Evolutionary conservation across 2,113 vertebrate genomes (phyloP).

Genomic region (Lepidothrix coronata): DNA sequence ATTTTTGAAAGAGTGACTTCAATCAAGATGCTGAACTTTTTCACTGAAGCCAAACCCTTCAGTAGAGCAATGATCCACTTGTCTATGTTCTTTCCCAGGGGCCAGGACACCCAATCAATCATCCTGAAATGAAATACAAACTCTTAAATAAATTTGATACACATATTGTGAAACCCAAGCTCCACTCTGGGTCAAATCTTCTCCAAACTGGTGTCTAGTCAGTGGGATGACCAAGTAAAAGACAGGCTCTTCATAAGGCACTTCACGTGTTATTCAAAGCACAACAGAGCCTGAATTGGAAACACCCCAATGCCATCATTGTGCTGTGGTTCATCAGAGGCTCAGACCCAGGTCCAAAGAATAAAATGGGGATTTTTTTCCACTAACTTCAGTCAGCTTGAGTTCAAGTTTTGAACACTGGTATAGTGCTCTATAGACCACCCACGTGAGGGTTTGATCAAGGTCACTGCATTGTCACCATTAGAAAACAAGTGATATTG

Average conservation of each 20-base stretch:
- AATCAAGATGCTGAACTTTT: constrained; percentile 85
- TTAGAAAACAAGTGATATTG: background rate
- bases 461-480: background rate
- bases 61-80: constrained; percentile 83
- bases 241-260: background rate
- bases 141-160: background rate
- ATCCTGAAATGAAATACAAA: constrained; percentile 71
- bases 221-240: background rate
- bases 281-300: background rate
- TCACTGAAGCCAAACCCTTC: constrained; percentile 81
- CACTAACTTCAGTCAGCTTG: background rate
- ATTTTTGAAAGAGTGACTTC: constrained; percentile 83
- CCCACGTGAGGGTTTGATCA: rapidly evolving
- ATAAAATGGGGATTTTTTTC: background rate
- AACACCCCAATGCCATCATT: background rate
- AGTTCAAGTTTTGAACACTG: background rate
- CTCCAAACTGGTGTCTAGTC: background rate
- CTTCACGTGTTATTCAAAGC: background rate
- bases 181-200: background rate
- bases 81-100: constrained; percentile 82
- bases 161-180: background rate
- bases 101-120: constrained; percentile 86
- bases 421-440: background rate
- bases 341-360: background rate
- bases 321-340: background rate